A percentile compares a stretch with the other conserved stretches of the same genome.
These are phyloP conservation scores for Falco berigora DNA, from an alignment of 2,797 vertebrate genomes.

Conservation along the genomic window DNA sequence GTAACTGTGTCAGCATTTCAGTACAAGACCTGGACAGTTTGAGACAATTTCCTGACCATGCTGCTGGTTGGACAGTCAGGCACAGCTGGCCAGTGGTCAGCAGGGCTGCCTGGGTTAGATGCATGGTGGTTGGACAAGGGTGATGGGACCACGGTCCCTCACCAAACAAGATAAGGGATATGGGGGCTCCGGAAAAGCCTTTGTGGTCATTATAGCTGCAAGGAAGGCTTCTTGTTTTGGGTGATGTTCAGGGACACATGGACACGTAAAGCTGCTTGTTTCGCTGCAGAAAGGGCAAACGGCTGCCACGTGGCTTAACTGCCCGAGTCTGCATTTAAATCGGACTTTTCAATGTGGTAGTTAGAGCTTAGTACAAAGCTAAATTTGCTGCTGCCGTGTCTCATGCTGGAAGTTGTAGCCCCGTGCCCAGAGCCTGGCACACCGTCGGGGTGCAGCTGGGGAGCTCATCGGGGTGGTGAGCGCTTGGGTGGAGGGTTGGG, in stretches of 20 bases:
- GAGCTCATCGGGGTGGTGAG: neutral
- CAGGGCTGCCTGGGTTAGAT: neutral
- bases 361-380: neutral
- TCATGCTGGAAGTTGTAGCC: neutral
- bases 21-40: neutral
- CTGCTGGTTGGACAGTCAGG: fast-evolving
- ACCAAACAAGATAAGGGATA: neutral
- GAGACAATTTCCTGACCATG: neutral
- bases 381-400: neutral
- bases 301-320: neutral
- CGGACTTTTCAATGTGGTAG: neutral
- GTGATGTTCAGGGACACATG: neutral
- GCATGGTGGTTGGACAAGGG: neutral
- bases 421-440: neutral
- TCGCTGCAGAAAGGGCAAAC: neutral
- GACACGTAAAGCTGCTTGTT: neutral
- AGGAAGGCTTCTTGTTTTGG: neutral
- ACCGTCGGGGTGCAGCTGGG: neutral
- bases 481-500: neutral
- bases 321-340: neutral
- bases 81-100: neutral
- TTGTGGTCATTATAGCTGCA: neutral
- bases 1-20: neutral
- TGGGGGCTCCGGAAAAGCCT: neutral
- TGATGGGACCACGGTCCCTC: neutral